Conservation (phyloP, 2,797 vertebrate genomes). For the Pseudomugil tenellus region DNA sequence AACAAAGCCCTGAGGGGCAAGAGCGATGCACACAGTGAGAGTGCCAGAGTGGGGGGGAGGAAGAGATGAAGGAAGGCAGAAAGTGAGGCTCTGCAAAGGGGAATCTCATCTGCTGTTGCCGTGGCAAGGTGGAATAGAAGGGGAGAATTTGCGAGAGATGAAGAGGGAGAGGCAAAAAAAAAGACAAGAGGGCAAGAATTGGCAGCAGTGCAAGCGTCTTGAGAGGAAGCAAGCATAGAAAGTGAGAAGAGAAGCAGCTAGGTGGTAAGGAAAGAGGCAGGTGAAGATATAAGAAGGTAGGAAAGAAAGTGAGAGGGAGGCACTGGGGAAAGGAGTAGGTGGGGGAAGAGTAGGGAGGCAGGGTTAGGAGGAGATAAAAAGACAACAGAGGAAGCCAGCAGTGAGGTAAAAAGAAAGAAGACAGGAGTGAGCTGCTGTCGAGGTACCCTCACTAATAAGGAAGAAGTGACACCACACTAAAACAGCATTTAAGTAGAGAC, state of each 20-base stretch:
- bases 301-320: constrained; percentile 27
- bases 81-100: constrained; percentile 56
- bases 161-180: constrained; percentile 27
- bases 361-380: constrained; percentile 45
- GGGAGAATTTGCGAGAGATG: constrained; percentile 22
- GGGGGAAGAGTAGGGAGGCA: constrained; percentile 31
- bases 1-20: constrained; percentile 77
- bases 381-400: constrained; percentile 46
- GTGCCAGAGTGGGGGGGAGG: constrained; percentile 42
- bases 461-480: constrained; percentile 40
- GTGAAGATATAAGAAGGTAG: constrained; percentile 28
- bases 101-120: constrained; percentile 68
- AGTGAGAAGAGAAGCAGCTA: constrained; percentile 18
- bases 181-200: constrained; percentile 40
- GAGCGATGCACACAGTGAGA: constrained; percentile 64
- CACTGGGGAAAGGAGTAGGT: constrained; percentile 21
- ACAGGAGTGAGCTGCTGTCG: constrained; percentile 50
- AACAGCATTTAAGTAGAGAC: constrained; percentile 50
- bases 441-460: constrained; percentile 48
- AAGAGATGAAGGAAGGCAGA: constrained; percentile 48
- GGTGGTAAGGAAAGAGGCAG: constrained; percentile 28
- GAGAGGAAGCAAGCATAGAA: constrained; percentile 23
- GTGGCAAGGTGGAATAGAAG: constrained; percentile 48
- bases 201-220: constrained; percentile 33
- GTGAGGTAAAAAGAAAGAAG: constrained; percentile 41